Evolutionary conservation across 2,113 vertebrate species (phyloP).

Genomic region (Pterocles orientalis): DNA sequence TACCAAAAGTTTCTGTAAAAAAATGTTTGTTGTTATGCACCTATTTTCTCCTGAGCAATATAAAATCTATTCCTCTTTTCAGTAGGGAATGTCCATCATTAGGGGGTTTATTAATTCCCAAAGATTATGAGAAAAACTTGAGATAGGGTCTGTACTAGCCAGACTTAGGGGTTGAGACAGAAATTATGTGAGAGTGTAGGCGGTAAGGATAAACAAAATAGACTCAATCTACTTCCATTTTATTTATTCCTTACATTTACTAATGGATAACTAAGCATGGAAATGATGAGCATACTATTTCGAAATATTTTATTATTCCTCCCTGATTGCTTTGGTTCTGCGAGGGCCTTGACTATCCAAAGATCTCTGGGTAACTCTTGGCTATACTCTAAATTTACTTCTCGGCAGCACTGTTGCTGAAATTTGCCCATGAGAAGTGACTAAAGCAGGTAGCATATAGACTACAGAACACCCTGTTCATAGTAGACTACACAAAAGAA

Average conservation of each 20-base stretch:
- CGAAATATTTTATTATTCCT: not conserved
- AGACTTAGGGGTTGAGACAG: not conserved
- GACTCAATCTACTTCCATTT: not conserved
- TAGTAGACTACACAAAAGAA: not conserved
- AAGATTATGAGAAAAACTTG: not conserved
- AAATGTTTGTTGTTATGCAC: not conserved
- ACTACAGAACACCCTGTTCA: not conserved
- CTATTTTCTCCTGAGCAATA: not conserved
- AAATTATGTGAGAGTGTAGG: not conserved
- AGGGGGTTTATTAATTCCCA: not conserved
- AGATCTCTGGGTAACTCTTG: not conserved
- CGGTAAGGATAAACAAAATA: not conserved
- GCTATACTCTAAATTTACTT: not conserved
- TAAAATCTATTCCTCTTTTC: not conserved
- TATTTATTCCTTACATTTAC: not conserved
- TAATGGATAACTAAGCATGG: not conserved
- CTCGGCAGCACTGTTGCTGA: not conserved
- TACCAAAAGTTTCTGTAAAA: not conserved
- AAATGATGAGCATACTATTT: not conserved
- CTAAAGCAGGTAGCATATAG: not conserved
- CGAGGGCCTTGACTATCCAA: not conserved
- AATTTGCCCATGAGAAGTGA: not conserved
- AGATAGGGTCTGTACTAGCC: not conserved
- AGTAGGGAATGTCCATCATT: not conserved
- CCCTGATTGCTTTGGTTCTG: not conserved